Conservation (phyloP, 2,888 invertebrate species). For the Helobdella robusta region DNA sequence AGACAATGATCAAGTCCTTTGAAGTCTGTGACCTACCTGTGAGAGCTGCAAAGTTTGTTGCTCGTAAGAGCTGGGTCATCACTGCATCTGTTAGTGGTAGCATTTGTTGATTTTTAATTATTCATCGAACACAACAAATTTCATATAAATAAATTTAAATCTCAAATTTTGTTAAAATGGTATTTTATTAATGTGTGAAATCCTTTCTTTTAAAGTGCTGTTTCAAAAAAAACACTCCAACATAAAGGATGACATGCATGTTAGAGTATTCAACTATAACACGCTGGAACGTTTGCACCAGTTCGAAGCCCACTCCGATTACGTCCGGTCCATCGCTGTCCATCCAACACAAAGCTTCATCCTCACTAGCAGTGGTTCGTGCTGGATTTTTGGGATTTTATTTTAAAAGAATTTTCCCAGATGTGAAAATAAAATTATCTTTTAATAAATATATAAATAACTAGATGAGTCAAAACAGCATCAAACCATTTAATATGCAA, state of each 20-base stretch:
- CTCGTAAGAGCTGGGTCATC: constrained; percentile 95
- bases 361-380: constrained; percentile 83
- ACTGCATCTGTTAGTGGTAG: constrained; percentile 65
- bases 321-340: constrained; percentile 86
- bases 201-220: not conserved
- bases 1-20: constrained; percentile 53
- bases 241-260: constrained; percentile 54
- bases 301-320: constrained; percentile 97
- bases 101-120: not conserved
- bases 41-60: constrained; percentile 85
- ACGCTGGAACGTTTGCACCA: constrained; percentile 88
- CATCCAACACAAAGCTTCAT: constrained; percentile 96
- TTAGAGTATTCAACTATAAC: constrained; percentile 95
- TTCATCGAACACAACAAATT: not conserved
- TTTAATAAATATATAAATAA: too few species aligned
- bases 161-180: not conserved
- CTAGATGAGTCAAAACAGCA: too few species aligned
- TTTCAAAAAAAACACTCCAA: not conserved
- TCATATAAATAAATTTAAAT: not conserved
- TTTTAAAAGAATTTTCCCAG: too few species aligned
- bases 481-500: too few species aligned
- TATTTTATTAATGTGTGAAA: not conserved
- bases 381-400: not conserved
- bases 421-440: too few species aligned
- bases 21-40: constrained; percentile 87